Evolutionary conservation across 2,113 vertebrate genomes (phyloP), one percentile per base, ranked within the genome.

Genomic region (Calonectris borealis): DNA sequence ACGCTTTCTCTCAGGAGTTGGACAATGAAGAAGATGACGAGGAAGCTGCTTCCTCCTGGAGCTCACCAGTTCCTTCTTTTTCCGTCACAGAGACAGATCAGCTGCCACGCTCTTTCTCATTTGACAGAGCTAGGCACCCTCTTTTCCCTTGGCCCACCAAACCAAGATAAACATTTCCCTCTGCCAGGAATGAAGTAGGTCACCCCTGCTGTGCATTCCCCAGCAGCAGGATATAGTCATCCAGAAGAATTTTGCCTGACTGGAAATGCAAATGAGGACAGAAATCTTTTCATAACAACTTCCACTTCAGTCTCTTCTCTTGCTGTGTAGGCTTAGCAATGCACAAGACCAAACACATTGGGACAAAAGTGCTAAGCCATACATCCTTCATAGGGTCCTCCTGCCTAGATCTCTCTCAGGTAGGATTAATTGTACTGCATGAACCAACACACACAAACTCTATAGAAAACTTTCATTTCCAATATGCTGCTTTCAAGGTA

Each of bases 231-330:
- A 70, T 86, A 73, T 34, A 88, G 65, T 81, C 57, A 91, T 52
- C 60, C 65, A 73, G 75, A 88, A 87, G 31, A 93, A 87, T 93
- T 95, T 82, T 96, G 68, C 89, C 73, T 95, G 91, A 82, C 69
- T 88, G 62, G 31, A 96, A 94, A 96, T 6, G 42, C 88, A 96
- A 94, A 83, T 48, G n/a, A 90, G 42, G 91, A 86, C 68, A 88
- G 90, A 95, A 95, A 76, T 72, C 32, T 95, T 93, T 93, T 82
- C 64, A 90, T 31, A 77, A 80, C 79, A 88, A 77, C 75, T 96
- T 93, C 66, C 66, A 85, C 82, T 95, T 95, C 51, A 87, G 4
- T 73, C 51, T 92, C 87, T 66, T 90, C 54, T 91, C 70, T 76
- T 77, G 69, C 42, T 78, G 31, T 36, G 19, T 42, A 66, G 1